Conservation (phyloP, 2,797 vertebrate species). For the Danionella dracula region DNA sequence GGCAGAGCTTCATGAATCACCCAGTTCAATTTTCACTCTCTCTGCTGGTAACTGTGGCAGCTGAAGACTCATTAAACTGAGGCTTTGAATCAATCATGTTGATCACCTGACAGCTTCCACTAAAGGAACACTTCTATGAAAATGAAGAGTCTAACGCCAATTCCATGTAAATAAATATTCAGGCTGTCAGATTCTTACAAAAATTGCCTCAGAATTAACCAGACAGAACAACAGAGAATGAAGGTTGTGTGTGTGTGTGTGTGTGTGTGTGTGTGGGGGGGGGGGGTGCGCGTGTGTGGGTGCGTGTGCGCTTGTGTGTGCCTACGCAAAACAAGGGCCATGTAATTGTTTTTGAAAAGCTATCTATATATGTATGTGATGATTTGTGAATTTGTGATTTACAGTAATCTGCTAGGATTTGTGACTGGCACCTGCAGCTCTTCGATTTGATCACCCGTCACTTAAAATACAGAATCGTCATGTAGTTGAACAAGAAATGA, state of each 20-base stretch:
- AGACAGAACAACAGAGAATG: not conserved
- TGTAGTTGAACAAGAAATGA: too few relatives aligned
- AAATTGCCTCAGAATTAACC: conserved; percentile 12
- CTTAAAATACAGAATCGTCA: too few relatives aligned
- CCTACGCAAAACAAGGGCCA: too few relatives aligned
- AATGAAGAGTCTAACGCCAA: not conserved
- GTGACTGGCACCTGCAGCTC: too few relatives aligned
- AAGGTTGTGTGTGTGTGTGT: not conserved
- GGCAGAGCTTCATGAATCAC: conserved; percentile 50
- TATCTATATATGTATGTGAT: too few relatives aligned
- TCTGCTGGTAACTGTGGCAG: conserved; percentile 35
- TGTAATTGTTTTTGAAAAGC: too few relatives aligned
- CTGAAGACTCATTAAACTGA: conserved; percentile 50
- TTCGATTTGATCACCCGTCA: too few relatives aligned
- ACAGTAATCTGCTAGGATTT: too few relatives aligned
- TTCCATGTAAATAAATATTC: conserved; percentile 36
- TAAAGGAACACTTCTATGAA: conserved; percentile 8
- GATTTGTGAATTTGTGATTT: too few relatives aligned
- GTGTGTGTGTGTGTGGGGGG: too few relatives aligned
- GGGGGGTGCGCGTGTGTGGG: too few relatives aligned
- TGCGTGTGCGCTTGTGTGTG: too few relatives aligned
- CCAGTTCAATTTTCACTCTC: conserved; percentile 42
- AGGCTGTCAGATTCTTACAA: conserved; percentile 33
- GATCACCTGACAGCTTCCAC: conserved; percentile 50
- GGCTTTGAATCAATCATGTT: conserved; percentile 45